These are phyloP conservation scores for Agriopis leucophaearia DNA, from an alignment of 2,888 invertebrate genomes.

Conservation along the genomic window DNA sequence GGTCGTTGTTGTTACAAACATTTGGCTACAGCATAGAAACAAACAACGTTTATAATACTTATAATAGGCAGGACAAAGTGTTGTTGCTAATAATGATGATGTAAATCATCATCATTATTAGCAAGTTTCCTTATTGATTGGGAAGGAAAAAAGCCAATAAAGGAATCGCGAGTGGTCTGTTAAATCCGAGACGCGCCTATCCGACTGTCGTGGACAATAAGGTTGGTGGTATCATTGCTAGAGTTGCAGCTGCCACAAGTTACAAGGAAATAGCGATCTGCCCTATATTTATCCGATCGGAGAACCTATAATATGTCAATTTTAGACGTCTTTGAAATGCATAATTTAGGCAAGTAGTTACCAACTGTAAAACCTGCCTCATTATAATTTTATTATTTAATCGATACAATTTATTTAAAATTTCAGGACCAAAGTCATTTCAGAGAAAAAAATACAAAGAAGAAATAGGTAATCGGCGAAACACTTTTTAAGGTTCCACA, in stretches of 20 bases:
- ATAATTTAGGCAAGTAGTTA: no score
- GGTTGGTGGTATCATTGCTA: constrained; percentile 57
- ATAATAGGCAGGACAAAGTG: not conserved
- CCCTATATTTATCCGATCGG: no score
- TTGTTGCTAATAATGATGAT: constrained; percentile 6
- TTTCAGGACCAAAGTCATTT: no score
- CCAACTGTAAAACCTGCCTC: no score
- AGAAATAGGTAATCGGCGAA: no score
- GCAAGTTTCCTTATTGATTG: constrained; percentile 23
- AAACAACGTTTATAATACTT: not conserved
- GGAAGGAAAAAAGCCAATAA: constrained; percentile 41
- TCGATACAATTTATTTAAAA: no score
- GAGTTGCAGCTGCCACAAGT: constrained; percentile 43
- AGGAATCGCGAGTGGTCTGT: constrained; percentile 55
- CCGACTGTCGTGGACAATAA: constrained; percentile 59
- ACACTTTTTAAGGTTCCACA: no score
- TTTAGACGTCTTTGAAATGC: no score
- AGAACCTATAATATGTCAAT: no score
- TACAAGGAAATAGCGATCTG: constrained; percentile 31
- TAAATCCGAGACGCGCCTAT: constrained; percentile 64
- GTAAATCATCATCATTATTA: no score
- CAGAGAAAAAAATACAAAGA: no score
- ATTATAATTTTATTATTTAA: no score
- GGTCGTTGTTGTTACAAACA: not conserved
- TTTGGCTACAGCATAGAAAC: not conserved